phyloP scores from a whole-genome alignment of 2,113 vertebrate genomes.

The Patagioenas fasciata region DNA sequence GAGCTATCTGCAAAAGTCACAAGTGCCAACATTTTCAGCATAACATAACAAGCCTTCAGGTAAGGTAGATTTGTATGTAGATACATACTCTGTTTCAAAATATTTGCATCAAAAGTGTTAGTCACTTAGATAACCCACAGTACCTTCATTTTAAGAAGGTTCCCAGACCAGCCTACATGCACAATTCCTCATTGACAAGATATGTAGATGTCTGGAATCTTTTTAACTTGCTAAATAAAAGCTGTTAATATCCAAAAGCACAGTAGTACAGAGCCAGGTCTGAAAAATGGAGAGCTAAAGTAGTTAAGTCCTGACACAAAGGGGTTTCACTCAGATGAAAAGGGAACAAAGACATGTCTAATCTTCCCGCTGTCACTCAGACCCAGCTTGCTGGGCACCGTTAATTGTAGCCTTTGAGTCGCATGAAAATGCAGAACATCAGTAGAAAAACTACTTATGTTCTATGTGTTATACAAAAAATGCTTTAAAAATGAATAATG shows the following conservation, averaged over 20 bases:
- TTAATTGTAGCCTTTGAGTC: not conserved
- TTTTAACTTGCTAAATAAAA: not conserved
- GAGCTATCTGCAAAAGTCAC: not conserved
- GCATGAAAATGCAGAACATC: not conserved
- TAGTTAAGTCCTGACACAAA: not conserved
- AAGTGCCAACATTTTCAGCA: not conserved
- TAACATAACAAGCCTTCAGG: not conserved
- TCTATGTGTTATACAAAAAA: not conserved
- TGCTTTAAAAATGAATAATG: not conserved
- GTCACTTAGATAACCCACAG: not conserved
- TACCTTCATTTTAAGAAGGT: not conserved
- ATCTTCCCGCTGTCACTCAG: constrained; percentile 6
- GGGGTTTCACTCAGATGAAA: not conserved
- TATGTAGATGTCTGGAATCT: not conserved
- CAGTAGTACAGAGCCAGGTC: not conserved
- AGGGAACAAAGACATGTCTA: not conserved
- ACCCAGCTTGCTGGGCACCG: not conserved
- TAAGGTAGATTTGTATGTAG: not conserved
- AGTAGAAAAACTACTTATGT: not conserved
- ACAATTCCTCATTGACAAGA: not conserved
- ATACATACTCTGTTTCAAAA: not conserved
- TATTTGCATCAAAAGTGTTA: not conserved
- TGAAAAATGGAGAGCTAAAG: not conserved
- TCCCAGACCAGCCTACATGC: not conserved
- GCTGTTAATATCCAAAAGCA: not conserved